These are phyloP conservation scores for Tichodroma muraria DNA, from an alignment of 2,113 vertebrate genomes.

Conservation along the genomic window DNA sequence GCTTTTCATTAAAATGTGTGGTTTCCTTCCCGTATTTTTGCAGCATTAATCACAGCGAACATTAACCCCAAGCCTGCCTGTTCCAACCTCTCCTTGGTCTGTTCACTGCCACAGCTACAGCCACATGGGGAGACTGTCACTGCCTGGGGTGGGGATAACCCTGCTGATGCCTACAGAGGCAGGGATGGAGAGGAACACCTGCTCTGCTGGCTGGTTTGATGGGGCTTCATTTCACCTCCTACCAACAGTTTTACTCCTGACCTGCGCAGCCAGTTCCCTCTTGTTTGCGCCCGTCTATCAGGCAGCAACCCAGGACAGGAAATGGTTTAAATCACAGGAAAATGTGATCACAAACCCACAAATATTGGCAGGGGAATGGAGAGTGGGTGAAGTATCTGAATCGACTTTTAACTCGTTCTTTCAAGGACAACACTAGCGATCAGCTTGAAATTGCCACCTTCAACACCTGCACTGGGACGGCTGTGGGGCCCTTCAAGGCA, in stretches of 20 bases:
- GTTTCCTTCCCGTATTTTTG: constrained; percentile 43
- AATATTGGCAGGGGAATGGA: background rate
- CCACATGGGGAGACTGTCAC: background rate
- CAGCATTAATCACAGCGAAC: background rate
- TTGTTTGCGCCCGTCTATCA: background rate
- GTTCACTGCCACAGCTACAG: accelerated
- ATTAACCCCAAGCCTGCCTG: constrained; percentile 11
- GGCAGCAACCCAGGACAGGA: constrained; percentile 10
- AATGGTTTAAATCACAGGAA: constrained; percentile 39
- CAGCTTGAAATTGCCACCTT: background rate
- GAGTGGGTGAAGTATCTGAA: background rate
- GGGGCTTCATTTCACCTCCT: background rate
- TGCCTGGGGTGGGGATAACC: background rate
- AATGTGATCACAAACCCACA: constrained; percentile 6
- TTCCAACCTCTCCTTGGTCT: background rate
- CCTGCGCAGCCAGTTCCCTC: background rate
- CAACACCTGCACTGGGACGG: accelerated
- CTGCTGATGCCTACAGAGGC: background rate
- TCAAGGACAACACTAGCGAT: background rate
- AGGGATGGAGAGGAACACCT: background rate
- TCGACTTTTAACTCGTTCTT: background rate
- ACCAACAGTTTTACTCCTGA: background rate
- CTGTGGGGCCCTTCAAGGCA: background rate
- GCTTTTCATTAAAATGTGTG: constrained; percentile 29
- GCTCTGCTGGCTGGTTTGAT: background rate